Base-by-base conservation (phyloP, 2,113 vertebrate species). In the Vulpes ferrilata region DNA sequence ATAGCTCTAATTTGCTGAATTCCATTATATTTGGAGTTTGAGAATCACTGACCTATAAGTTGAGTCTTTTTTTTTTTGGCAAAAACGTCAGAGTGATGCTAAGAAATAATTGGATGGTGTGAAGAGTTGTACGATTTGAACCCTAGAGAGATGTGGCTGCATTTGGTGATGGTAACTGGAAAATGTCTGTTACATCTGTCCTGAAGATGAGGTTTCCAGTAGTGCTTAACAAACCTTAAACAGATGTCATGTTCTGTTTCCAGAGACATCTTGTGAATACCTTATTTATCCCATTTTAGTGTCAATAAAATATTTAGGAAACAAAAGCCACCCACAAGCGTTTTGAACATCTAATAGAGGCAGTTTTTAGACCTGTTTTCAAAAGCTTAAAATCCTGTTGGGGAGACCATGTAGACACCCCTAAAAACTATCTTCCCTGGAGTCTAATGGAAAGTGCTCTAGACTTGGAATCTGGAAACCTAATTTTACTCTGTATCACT, bases 231-330 rank as follows among this genome's bases (percentile, higher is more conserved):
- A 95, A 88, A 51, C 16, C 11, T 22, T 30, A 82, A 73, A 25
- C 4, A n/a, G 25, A 51, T 57, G 15, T 48, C 43, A 8, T 10
- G 43, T 30, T 67, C 38, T 60, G 1, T 92, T 57, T 88, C 30
- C 22, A 62, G 55, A 92, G 73, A 73, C 51, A 62, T 64, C 60
- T 53, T 67, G 11, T 57, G 43, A 65, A 55, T 27, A 59, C 25
- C 25, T 78, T 48, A 32, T 20, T 51, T 43, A 30, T 13, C n/a
- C 57, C 30, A 27, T 60, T 64, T n/a, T 43, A 82, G 15, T 73
- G 80, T 78, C 53, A 96, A 25, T 90, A 88, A 90, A 43, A n/a
- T 81, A 86, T 76, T 88, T 80, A 83, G 53, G 55, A 69, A 80
- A 38, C 51, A 83, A 35, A 86, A 57, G 35, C 43, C 19, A 16